Evolutionary conservation across 2,888 invertebrate species (phyloP).

Genomic region (Epinotia bilunana): DNA sequence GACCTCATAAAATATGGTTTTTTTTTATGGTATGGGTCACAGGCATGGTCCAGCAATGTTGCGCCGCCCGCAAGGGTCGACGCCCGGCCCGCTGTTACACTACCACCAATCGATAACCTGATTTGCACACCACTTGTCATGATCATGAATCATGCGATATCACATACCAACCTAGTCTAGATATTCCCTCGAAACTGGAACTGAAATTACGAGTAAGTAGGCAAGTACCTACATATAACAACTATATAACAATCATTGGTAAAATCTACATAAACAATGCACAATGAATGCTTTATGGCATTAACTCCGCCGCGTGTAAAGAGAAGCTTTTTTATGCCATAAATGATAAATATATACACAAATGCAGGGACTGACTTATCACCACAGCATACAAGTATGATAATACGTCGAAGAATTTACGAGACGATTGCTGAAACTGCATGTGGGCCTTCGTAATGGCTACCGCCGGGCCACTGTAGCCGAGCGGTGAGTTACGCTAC

Average conservation of each 20-base stretch:
- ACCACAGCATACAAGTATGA: too few species aligned
- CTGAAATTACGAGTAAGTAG: background rate
- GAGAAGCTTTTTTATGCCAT: too few species aligned
- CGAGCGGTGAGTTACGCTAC: too few species aligned
- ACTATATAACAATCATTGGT: too few species aligned
- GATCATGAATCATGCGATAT: conserved; percentile 63
- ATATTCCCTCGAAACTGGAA: background rate
- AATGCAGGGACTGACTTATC: background rate
- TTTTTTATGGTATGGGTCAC: background rate
- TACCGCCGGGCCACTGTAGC: too few species aligned
- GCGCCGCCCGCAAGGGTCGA: conserved; percentile 68
- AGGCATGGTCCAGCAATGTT: conserved; percentile 45
- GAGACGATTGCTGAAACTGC: too few species aligned
- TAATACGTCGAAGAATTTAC: too few species aligned
- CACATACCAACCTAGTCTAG: conserved; percentile 37
- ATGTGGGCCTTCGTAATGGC: too few species aligned
- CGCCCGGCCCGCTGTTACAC: conserved; percentile 64
- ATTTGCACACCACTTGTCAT: conserved; percentile 75
- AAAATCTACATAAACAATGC: too few species aligned
- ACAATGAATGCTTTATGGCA: too few species aligned
- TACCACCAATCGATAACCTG: conserved; percentile 80
- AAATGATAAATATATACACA: too few species aligned
- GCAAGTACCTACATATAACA: background rate
- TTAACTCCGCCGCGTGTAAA: too few species aligned
- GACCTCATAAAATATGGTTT: background rate